Evolutionary conservation across 1,140 invertebrate genomes (phyloP).

Genomic region (Scaptomyza pallida): DNA sequence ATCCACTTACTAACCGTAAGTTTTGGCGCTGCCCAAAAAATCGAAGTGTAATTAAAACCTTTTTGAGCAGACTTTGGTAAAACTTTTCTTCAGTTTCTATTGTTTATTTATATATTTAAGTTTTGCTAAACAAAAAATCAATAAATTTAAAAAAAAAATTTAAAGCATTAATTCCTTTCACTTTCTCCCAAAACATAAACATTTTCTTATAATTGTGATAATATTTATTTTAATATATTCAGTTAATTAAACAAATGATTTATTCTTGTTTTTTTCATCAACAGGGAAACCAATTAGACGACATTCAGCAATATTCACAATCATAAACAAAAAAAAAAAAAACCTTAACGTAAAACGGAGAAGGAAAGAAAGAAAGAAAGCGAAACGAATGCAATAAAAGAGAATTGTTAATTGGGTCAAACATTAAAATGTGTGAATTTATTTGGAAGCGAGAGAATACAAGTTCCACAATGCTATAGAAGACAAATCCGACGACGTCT

Average conservation of each 20-base stretch:
- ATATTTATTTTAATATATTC: not conserved
- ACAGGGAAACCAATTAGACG: conserved; percentile 31
- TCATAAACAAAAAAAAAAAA: conserved; percentile 38
- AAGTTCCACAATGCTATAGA: conserved; percentile 9
- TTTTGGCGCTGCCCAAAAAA: not conserved
- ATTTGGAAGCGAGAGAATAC: conserved; percentile 17
- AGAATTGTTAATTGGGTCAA: conserved; percentile 46
- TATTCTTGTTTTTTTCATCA: not conserved
- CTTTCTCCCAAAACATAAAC: not conserved
- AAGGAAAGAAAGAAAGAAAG: not conserved
- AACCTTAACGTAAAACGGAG: conserved; percentile 18
- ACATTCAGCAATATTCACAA: conserved; percentile 8
- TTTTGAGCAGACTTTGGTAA: not conserved
- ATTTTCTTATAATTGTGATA: not conserved
- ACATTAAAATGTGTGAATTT: conserved; percentile 56
- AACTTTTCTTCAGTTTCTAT: not conserved
- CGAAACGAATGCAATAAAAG: not conserved
- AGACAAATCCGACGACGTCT: conserved; percentile 54
- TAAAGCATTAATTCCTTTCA: too few relatives aligned
- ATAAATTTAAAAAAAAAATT: too few relatives aligned
- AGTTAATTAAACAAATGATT: conserved; percentile 32
- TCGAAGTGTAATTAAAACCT: not conserved
- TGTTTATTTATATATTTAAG: not conserved
- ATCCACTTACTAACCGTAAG: not conserved
- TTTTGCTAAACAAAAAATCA: too few relatives aligned